These are phyloP conservation scores for Dermolepida albohirtum DNA, from an alignment of 2,888 invertebrate species.

Conservation along the genomic window DNA sequence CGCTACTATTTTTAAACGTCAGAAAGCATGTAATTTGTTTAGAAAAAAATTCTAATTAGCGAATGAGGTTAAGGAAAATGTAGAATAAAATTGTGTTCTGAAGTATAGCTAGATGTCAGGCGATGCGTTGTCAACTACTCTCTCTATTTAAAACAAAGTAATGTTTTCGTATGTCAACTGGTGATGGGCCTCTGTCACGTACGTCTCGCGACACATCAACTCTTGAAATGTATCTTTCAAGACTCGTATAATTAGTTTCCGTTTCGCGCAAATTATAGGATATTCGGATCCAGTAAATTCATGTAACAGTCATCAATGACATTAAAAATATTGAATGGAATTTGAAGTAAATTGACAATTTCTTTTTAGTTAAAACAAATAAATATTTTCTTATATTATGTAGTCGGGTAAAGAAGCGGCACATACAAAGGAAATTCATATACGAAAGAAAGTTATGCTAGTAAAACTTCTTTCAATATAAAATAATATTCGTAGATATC, in stretches of 20 bases:
- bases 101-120: constrained; percentile 27
- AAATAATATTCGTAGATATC: too few species aligned
- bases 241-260: constrained; percentile 22
- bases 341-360: too few species aligned
- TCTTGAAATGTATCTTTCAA: constrained; percentile 25
- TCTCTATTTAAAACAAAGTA: constrained; percentile 11
- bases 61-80: constrained; percentile 28
- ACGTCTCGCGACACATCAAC: not conserved
- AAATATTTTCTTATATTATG: too few species aligned
- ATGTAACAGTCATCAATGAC: not conserved
- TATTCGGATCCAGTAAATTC: constrained; percentile 2
- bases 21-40: constrained; percentile 4
- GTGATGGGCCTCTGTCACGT: constrained; percentile 33
- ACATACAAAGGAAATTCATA: too few species aligned
- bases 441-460: too few species aligned
- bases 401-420: too few species aligned
- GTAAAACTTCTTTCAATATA: too few species aligned
- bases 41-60: constrained; percentile 38
- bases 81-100: not conserved
- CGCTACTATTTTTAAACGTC: constrained; percentile 20
- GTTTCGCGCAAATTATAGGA: constrained; percentile 1
- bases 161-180: constrained; percentile 39
- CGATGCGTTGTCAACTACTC: constrained; percentile 17
- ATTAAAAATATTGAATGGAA: too few species aligned
- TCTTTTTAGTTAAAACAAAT: too few species aligned